Percentiles rank a stretch among this genome's conserved stretches.
phyloP scores from a whole-genome alignment of 2,113 vertebrate species.

The Rostratula benghalensis region DNA sequence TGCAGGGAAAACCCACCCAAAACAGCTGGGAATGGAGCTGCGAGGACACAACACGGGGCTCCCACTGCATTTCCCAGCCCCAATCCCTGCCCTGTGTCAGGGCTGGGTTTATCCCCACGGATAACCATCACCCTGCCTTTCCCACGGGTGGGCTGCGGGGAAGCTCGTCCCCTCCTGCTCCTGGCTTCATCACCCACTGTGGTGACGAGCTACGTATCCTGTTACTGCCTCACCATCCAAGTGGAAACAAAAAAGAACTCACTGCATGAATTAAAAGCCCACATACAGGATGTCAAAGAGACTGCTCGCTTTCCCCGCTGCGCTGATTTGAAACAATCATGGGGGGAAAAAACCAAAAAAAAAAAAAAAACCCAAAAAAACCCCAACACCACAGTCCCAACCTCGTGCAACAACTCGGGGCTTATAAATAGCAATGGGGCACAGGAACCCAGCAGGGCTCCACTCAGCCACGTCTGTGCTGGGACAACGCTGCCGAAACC shows the following conservation, averaged over 20 bases:
- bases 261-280: background rate
- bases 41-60: fast-evolving
- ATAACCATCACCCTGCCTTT: background rate
- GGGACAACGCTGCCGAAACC: background rate
- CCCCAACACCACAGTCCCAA: background rate
- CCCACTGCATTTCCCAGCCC: background rate
- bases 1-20: background rate
- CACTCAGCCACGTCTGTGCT: background rate
- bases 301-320: background rate
- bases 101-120: background rate
- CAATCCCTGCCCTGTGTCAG: background rate
- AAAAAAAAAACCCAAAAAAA: background rate
- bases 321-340: background rate
- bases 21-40: background rate
- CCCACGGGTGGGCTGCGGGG: background rate
- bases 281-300: conserved; percentile 8
- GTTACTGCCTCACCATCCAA: background rate
- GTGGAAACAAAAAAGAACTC: background rate
- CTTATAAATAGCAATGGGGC: background rate
- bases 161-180: background rate
- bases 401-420: background rate
- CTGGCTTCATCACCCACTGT: fast-evolving
- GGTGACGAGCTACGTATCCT: background rate
- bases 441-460: background rate
- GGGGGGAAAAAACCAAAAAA: background rate